Conservation (phyloP, 2,888 invertebrate genomes). For the Zygothrica quintamaculata region DNA sequence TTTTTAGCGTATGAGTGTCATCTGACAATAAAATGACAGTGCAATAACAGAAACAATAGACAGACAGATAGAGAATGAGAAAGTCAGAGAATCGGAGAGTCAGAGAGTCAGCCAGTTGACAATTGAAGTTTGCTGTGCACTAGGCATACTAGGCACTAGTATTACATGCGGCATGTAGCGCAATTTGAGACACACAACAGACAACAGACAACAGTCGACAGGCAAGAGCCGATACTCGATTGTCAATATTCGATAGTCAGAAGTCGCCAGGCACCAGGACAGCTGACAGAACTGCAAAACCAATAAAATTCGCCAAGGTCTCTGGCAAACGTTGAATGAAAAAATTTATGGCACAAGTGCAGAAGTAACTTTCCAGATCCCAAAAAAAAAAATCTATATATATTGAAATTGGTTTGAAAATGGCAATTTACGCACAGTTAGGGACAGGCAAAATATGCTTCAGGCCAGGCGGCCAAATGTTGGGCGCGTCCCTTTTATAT, state of each 20-base stretch:
- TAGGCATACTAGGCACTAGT: conserved; percentile 50
- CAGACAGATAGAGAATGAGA: conserved; percentile 28
- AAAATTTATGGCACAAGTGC: conserved; percentile 41
- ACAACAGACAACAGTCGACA: too few species aligned
- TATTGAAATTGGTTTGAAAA: conserved; percentile 77
- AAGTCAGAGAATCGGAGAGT: conserved; percentile 26
- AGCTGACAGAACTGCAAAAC: conserved; percentile 53
- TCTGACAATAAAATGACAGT: conserved; percentile 66
- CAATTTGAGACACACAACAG: conserved; percentile 43
- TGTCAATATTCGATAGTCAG: conserved; percentile 26
- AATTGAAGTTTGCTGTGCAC: conserved; percentile 61
- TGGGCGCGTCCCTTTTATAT: conserved; percentile 25
- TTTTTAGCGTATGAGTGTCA: conserved; percentile 32
- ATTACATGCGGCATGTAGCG: conserved; percentile 64
- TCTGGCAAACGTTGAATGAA: conserved; percentile 10
- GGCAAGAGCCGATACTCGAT: conserved; percentile 6
- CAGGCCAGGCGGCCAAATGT: conserved; percentile 61
- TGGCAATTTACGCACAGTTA: conserved; percentile 78
- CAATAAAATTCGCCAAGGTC: conserved; percentile 58
- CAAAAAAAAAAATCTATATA: too few species aligned
- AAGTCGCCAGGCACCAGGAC: conserved; percentile 46
- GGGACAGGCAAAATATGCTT: conserved; percentile 66
- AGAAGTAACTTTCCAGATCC: conserved; percentile 39
- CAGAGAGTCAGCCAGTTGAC: conserved; percentile 42
- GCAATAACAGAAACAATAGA: conserved; percentile 56